Conservation (phyloP, 1,140 invertebrate genomes). For the Leucophenga varia region DNA sequence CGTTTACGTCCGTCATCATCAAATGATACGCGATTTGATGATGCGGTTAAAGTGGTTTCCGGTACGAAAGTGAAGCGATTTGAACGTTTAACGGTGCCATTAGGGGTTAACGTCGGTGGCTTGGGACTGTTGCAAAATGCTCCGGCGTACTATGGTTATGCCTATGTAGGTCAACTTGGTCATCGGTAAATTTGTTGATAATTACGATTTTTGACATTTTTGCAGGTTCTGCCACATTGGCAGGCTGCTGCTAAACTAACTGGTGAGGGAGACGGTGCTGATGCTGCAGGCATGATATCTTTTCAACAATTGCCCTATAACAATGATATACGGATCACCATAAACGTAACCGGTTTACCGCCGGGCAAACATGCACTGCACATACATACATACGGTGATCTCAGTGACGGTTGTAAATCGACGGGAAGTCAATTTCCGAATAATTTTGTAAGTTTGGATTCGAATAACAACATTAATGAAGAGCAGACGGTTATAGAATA, state of each 20-base stretch:
- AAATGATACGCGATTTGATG: slow-evolving; percentile 32
- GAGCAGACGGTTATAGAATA: no score
- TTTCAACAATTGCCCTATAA: slow-evolving; percentile 48
- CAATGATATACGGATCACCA: slow-evolving; percentile 59
- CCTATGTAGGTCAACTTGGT: slow-evolving; percentile 28
- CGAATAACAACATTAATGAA: not conserved
- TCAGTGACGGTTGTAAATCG: slow-evolving; percentile 63
- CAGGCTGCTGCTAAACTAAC: slow-evolving; percentile 36
- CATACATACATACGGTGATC: slow-evolving; percentile 71
- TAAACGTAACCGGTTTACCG: slow-evolving; percentile 62
- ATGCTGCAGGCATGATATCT: slow-evolving; percentile 35
- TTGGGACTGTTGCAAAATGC: slow-evolving; percentile 15
- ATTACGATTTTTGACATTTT: slow-evolving; percentile 6
- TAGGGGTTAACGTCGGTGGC: slow-evolving; percentile 26
- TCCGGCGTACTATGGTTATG: slow-evolving; percentile 32
- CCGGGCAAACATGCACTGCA: slow-evolving; percentile 74
- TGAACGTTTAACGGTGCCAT: slow-evolving; percentile 39
- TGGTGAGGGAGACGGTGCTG: slow-evolving; percentile 31
- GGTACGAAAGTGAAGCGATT: slow-evolving; percentile 52
- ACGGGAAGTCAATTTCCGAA: slow-evolving; percentile 58
- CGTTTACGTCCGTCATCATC: slow-evolving; percentile 21
- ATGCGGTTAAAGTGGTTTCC: slow-evolving; percentile 44
- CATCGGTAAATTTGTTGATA: not conserved
- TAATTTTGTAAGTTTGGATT: slow-evolving; percentile 42
- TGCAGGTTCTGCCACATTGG: slow-evolving; percentile 33